These are phyloP conservation scores for Acromyrmex heyeri DNA, from an alignment of 1,140 invertebrate species.

Conservation along the genomic window DNA sequence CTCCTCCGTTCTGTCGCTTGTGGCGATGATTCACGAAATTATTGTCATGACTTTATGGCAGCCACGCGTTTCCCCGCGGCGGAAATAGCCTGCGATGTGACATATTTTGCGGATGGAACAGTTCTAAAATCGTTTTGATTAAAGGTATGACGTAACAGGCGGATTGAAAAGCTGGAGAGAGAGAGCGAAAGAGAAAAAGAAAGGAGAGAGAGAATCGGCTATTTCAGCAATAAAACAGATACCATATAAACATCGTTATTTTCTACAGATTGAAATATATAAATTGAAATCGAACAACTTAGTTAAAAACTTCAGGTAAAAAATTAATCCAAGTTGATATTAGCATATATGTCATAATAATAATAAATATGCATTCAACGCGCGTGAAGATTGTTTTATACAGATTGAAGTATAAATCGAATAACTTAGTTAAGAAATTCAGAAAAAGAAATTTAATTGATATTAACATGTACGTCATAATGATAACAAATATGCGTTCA, in stretches of 20 bases:
- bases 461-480: background rate
- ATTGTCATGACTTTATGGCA: constrained; percentile 21
- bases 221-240: constrained; percentile 28
- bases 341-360: background rate
- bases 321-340: background rate
- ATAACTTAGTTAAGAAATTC: background rate
- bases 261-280: background rate
- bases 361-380: background rate
- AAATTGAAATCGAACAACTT: background rate
- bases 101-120: constrained; percentile 41
- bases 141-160: constrained; percentile 33
- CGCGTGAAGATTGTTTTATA: background rate
- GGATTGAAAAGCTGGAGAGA: background rate
- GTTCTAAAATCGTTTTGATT: constrained; percentile 46
- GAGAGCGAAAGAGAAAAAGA: background rate
- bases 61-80: constrained; percentile 28
- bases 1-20: background rate
- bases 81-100: constrained; percentile 43
- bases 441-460: background rate
- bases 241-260: background rate
- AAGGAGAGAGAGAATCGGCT: background rate
- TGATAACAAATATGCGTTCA: background rate
- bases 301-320: background rate
- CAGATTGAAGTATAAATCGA: background rate
- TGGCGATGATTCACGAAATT: constrained; percentile 56